Conservation (phyloP, 2,888 invertebrate species). For the Candidula unifasciata region DNA sequence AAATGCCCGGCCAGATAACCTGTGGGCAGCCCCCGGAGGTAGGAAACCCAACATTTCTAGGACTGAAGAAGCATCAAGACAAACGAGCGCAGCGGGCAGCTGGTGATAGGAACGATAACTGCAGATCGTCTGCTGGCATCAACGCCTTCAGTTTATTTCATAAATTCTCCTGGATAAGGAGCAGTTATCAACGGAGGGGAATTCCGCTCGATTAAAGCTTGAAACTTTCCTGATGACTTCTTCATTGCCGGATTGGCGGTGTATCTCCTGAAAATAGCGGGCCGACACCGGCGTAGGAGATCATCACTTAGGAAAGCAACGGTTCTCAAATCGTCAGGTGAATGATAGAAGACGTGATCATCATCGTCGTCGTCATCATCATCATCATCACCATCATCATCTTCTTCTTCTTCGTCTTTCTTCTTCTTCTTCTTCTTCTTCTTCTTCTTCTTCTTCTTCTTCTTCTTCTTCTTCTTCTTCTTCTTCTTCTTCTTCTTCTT, state of each 20-base stretch:
- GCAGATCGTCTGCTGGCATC: neutral
- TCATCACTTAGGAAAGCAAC: too few species aligned
- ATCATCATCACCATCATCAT: too few species aligned
- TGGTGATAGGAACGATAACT: constrained; percentile 32
- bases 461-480: neutral
- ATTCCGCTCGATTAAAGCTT: too few species aligned
- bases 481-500: neutral
- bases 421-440: too few species aligned
- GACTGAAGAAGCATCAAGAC: constrained; percentile 31
- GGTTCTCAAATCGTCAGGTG: too few species aligned
- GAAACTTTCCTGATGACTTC: neutral
- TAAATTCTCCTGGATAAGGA: constrained; percentile 44
- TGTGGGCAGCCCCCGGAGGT: neutral
- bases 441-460: too few species aligned
- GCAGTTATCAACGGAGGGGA: too few species aligned
- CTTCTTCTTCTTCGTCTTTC: too few species aligned
- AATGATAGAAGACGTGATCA: too few species aligned
- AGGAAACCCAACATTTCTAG: neutral
- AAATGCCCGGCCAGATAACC: constrained; percentile 4
- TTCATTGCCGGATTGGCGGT: neutral
- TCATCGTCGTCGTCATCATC: too few species aligned
- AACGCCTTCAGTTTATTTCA: constrained; percentile 41
- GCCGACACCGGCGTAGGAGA: too few species aligned
- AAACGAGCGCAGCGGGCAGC: constrained; percentile 50
- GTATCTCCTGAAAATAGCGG: too few species aligned